Conservation (phyloP, 1,140 invertebrate genomes). For the Drosophila murphyi region DNA sequence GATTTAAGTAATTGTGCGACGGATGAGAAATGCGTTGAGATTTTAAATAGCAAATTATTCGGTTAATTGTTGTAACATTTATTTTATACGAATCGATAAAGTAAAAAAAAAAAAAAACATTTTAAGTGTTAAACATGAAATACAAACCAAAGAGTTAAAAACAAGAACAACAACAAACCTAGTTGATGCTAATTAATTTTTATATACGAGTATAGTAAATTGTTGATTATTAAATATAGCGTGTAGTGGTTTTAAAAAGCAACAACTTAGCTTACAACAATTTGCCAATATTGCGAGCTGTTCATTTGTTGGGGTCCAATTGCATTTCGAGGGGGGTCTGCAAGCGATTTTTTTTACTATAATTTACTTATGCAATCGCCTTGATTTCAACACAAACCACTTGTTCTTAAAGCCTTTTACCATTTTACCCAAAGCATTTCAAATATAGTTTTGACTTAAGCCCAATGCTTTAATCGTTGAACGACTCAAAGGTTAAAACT, state of each 20-base stretch:
- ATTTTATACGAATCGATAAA: conserved; percentile 55
- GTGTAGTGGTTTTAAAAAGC: conserved; percentile 72
- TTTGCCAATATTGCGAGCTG: conserved; percentile 24
- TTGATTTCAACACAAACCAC: conserved; percentile 42
- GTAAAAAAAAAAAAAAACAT: conserved; percentile 21
- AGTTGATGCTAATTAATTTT: conserved; percentile 77
- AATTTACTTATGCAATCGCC: conserved; percentile 58
- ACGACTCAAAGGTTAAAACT: conserved; percentile 59
- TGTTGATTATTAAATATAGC: conserved; percentile 81
- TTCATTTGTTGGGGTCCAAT: conserved; percentile 16
- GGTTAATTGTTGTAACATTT: conserved; percentile 77
- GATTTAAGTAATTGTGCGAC: conserved; percentile 35
- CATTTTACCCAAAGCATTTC: conserved; percentile 9
- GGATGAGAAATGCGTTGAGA: conserved; percentile 42
- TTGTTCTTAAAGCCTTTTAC: conserved; percentile 3
- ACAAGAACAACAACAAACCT: conserved; percentile 39
- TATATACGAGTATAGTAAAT: conserved; percentile 72
- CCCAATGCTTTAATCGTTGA: conserved; percentile 77
- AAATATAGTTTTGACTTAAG: conserved; percentile 34
- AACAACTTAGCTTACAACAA: conserved; percentile 38
- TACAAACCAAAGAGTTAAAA: conserved; percentile 73
- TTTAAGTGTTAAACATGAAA: conserved; percentile 69
- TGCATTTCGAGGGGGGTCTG: conserved; percentile 5
- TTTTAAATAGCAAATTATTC: conserved; percentile 80
- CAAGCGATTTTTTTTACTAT: conserved; percentile 24